phyloP scores from a whole-genome alignment of 2,113 vertebrate genomes.

The Carettochelys insculpta region DNA sequence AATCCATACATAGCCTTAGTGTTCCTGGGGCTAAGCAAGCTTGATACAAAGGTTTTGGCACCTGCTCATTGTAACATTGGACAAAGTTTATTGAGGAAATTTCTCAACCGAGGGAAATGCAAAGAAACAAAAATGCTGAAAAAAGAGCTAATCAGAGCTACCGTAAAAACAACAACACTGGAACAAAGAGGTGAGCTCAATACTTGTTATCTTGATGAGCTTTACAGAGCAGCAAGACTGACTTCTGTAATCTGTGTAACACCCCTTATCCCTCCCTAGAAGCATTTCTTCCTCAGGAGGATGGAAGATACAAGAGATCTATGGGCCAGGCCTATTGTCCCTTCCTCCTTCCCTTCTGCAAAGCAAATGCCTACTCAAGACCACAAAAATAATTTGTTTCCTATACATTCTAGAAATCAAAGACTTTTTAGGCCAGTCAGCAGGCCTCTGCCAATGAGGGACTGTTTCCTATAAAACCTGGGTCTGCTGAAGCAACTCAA shows the following conservation, averaged over 20 bases:
- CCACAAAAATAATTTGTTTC: background rate
- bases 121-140: background rate
- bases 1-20: too few relatives aligned
- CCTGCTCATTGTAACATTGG: background rate
- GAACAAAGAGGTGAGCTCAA: background rate
- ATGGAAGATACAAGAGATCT: background rate
- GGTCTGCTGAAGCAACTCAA: background rate
- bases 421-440: background rate
- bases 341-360: background rate
- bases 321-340: background rate
- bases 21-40: background rate
- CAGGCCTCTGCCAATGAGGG: background rate
- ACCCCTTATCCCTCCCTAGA: background rate
- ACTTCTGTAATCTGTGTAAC: background rate
- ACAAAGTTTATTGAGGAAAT: slow-evolving; percentile 12
- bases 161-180: slow-evolving; percentile 11
- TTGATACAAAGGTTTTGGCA: slow-evolving; percentile 35
- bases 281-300: background rate
- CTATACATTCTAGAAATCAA: background rate
- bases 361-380: background rate
- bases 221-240: background rate
- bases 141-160: background rate
- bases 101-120: slow-evolving; percentile 35
- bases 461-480: background rate
- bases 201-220: background rate